A percentile compares a stretch with the other conserved stretches of the same genome.
These are phyloP conservation scores for Sarcophaga peregrina DNA, from an alignment of 1,140 invertebrate species.

Conservation along the genomic window DNA sequence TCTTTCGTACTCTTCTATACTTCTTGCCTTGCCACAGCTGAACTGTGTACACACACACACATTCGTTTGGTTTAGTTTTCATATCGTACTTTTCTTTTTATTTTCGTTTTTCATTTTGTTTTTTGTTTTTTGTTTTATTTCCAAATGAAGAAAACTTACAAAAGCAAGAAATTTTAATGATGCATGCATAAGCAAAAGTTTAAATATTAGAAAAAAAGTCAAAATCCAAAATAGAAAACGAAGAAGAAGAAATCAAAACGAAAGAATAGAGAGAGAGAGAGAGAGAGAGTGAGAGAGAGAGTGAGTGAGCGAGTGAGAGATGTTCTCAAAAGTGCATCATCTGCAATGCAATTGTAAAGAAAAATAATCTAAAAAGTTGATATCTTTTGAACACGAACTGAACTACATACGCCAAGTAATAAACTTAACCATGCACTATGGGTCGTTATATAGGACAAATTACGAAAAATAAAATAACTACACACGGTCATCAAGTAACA, in stretches of 20 bases:
- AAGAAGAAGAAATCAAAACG: not conserved
- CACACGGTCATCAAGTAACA: too few relatives aligned
- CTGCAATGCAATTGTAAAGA: not conserved
- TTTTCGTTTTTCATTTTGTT: slow-evolving; percentile 1
- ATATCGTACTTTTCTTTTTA: slow-evolving; percentile 13
- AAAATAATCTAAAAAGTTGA: not conserved
- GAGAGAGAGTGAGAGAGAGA: too few relatives aligned
- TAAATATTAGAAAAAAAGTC: not conserved
- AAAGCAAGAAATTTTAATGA: slow-evolving; percentile 41
- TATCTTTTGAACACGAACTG: not conserved
- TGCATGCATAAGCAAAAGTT: slow-evolving; percentile 40
- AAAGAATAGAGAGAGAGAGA: not conserved
- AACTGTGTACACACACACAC: too few relatives aligned
- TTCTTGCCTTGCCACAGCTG: not conserved
- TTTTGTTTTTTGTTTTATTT: slow-evolving; percentile 22
- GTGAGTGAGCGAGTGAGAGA: not conserved
- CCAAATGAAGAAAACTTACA: slow-evolving; percentile 41
- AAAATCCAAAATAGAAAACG: not conserved
- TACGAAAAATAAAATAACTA: not conserved
- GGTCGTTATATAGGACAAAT: not conserved
- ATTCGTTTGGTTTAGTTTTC: not conserved
- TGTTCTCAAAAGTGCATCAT: slow-evolving; percentile 21
- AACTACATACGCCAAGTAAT: not conserved
- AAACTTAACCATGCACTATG: not conserved
- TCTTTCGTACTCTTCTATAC: not conserved